Base-by-base conservation (phyloP, 64 coral and sea anemone species). In the Cladopsammia gracilis region DNA sequence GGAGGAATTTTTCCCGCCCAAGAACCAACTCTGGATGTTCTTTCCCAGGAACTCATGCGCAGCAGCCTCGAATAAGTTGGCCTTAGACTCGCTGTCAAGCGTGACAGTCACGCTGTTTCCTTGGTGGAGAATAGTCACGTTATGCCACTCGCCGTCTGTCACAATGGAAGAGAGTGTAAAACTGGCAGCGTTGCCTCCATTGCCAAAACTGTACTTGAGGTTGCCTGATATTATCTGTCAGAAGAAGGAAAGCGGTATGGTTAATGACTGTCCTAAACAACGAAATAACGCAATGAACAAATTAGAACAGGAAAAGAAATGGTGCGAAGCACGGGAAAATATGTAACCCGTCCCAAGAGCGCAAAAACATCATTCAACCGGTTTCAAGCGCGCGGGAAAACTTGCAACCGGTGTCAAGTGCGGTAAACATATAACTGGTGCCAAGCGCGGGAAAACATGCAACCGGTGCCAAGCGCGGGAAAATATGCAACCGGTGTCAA, bases 121-220 rank as follows among this genome's bases (percentile, higher is more conserved):
- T 49, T 73, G 56, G 19, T 90, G 92, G 15, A 76, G 57, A 53
- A 98, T 22, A 19, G 82, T 91, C 45, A 98, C 59, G 69, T 98
- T 98, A 49, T 98, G 96, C 96, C 96, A 98, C n/a, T 88, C 58
- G 20, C 96, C 96, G 19, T 98, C 83, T 4, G 76, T 82, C 52
- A 94, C 88, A 50, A 42, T 70, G 23, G 44, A 68, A 58, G 76
- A 5, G 66, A 94, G 47, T 15, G 69, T 66, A 57, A 97, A 58
- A 44, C 75, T 80, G 20, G 47, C 82, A 25, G 73, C 59, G 58
- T 50, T 88, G 12, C 70, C 64, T n/a, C 64, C 79, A 60, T 93
- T 71, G 7, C 82, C 78, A 53, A 75, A 94, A 48, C 62, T 85
- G 88, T 97, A 97, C 50, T 78, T 71, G 18, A 98, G 75, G 3